These are phyloP conservation scores for Battus philenor DNA, from an alignment of 1,140 invertebrate species.

Conservation along the genomic window DNA sequence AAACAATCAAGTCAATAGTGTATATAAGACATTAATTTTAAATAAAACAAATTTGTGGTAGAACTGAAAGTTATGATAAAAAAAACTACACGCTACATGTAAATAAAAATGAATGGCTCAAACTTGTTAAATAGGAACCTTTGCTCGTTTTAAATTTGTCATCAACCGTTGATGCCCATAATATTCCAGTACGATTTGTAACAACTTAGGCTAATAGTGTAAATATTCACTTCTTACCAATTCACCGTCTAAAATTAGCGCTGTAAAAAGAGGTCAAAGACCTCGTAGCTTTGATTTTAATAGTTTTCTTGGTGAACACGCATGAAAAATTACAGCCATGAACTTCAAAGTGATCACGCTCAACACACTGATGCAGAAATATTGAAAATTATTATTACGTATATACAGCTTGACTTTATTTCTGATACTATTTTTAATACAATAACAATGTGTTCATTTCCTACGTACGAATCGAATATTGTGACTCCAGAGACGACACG, in stretches of 20 bases:
- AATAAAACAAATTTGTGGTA: too few species aligned
- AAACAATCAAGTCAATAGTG: too few species aligned
- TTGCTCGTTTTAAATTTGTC: slow-evolving; percentile 41
- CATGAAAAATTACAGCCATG: slow-evolving; percentile 8
- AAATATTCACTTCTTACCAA: slow-evolving; percentile 57
- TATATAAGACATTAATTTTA: too few species aligned
- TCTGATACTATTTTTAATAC: too few species aligned
- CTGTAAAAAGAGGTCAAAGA: slow-evolving; percentile 37
- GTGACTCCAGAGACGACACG: too few species aligned
- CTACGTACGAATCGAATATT: too few species aligned
- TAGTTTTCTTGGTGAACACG: slow-evolving; percentile 9
- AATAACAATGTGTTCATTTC: too few species aligned
- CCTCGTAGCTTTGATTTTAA: slow-evolving; percentile 28
- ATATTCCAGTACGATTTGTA: too few species aligned
- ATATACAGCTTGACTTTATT: too few species aligned
- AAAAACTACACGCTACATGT: too few species aligned
- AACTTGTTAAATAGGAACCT: slow-evolving; percentile 38
- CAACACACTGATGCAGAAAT: slow-evolving; percentile 5
- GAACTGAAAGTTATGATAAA: too few species aligned
- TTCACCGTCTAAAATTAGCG: slow-evolving; percentile 53
- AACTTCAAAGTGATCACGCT: slow-evolving; percentile 10
- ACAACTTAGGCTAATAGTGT: slow-evolving; percentile 40
- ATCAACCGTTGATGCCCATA: slow-evolving; percentile 57
- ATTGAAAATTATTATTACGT: slow-evolving; percentile 6
- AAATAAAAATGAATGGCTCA: too few species aligned